Percentiles rank a stretch among this genome's conserved stretches.
These are phyloP conservation scores for Phenganax marumi DNA, from an alignment of 92 coral and sea anemone genomes.

Conservation along the genomic window DNA sequence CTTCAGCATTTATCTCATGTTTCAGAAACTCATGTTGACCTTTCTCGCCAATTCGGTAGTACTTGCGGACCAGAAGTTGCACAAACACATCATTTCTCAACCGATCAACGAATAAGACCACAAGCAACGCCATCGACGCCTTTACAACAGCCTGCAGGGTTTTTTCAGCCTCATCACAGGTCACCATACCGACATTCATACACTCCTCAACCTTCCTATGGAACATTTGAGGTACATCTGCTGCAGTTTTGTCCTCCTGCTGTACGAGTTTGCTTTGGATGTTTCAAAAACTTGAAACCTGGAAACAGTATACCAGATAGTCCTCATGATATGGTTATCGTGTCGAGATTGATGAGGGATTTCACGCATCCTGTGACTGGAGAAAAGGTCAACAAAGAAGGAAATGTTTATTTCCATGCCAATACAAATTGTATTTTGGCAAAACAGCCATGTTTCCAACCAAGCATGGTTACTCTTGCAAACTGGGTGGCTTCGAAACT, in stretches of 20 bases:
- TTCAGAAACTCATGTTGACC: no score
- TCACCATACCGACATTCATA: no score
- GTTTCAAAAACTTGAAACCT: background rate
- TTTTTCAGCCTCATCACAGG: no score
- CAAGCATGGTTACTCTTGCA: background rate
- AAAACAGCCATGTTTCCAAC: constrained; percentile 4
- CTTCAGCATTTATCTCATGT: no score
- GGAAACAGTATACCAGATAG: background rate
- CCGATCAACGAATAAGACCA: no score
- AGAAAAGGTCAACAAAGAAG: background rate
- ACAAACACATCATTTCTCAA: no score
- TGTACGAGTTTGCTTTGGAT: constrained; percentile 11
- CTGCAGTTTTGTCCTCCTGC: constrained; percentile 2
- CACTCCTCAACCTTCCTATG: background rate
- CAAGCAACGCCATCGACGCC: no score
- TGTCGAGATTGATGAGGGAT: background rate
- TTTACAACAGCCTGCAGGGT: no score
- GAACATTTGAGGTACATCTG: background rate
- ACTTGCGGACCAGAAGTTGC: no score
- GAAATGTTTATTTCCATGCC: constrained; percentile 13
- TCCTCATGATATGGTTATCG: background rate
- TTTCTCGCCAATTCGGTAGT: no score
- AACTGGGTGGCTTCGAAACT: background rate
- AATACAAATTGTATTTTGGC: background rate
- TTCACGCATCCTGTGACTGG: constrained; percentile 14